These are phyloP conservation scores for Coleophora deauratella DNA, from an alignment of 2,888 invertebrate species.

Conservation along the genomic window DNA sequence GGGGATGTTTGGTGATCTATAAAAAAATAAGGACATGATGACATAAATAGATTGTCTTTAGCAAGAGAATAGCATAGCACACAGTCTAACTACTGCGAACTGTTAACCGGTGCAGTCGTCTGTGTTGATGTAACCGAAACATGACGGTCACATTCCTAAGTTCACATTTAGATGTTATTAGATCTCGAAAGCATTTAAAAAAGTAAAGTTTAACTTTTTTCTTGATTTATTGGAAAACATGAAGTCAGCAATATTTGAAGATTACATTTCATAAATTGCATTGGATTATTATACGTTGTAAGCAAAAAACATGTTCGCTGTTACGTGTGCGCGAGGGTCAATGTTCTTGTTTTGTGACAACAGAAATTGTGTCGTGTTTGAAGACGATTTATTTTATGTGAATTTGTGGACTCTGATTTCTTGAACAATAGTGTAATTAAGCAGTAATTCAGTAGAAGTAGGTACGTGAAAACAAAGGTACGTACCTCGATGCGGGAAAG, in stretches of 20 bases:
- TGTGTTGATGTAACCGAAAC: constrained; percentile 70
- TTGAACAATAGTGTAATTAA: too few relatives aligned
- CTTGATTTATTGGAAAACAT: constrained; percentile 19
- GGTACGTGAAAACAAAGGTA: constrained; percentile 19
- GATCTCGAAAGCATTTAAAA: constrained; percentile 29
- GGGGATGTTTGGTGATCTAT: constrained; percentile 71
- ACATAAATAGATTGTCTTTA: constrained; percentile 69
- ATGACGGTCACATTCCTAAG: constrained; percentile 68
- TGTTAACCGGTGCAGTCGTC: constrained; percentile 42
- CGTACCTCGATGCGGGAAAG: constrained; percentile 69
- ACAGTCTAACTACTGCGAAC: constrained; percentile 40
- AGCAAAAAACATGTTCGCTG: constrained; percentile 69
- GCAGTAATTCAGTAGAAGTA: neutral
- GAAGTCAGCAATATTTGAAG: constrained; percentile 25
- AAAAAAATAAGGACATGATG: constrained; percentile 72
- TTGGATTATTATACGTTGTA: constrained; percentile 22
- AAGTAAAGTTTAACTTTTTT: constrained; percentile 22
- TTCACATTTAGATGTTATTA: constrained; percentile 64
- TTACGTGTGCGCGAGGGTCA: constrained; percentile 66
- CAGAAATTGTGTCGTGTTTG: constrained; percentile 19
- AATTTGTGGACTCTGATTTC: neutral
- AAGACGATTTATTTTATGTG: constrained; percentile 13
- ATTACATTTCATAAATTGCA: constrained; percentile 18
- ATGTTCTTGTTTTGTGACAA: constrained; percentile 52
- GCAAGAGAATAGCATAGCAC: constrained; percentile 30